These are phyloP conservation scores for Spodoptera littoralis DNA, from an alignment of 2,888 invertebrate genomes.

Conservation along the genomic window DNA sequence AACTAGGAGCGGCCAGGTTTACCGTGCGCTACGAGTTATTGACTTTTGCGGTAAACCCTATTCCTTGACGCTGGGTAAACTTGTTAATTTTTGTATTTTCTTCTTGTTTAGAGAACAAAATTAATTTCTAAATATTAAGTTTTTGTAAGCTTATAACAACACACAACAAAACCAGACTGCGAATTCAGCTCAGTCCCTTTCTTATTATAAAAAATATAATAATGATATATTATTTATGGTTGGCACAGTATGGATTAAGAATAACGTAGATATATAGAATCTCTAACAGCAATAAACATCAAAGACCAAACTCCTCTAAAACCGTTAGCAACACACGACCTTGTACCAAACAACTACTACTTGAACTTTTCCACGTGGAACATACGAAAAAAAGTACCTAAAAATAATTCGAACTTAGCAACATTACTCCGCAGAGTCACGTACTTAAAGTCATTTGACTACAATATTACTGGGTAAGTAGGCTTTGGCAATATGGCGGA, in stretches of 20 bases:
- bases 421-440: conserved; percentile 45
- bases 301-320: background rate
- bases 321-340: background rate
- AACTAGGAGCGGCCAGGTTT: conserved; percentile 43
- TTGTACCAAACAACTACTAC: conserved; percentile 16
- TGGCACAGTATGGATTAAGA: no score
- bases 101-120: no score
- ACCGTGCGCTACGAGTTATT: conserved; percentile 42
- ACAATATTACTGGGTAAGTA: conserved; percentile 60
- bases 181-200: no score
- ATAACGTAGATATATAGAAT: no score
- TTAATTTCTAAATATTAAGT: no score
- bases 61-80: background rate
- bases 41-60: conserved; percentile 20
- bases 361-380: conserved; percentile 23
- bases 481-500: conserved; percentile 49
- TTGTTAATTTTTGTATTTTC: no score
- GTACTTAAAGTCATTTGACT: conserved; percentile 54
- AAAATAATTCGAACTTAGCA: conserved; percentile 23
- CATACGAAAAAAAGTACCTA: conserved; percentile 29
- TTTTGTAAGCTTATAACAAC: no score
- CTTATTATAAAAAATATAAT: no score
- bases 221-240: no score
- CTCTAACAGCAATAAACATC: background rate
- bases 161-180: no score